A percentile compares a stretch with the other conserved stretches of the same genome.
Conservation (phyloP, 2,113 vertebrate genomes). For the Paramisgurnus dabryanus region DNA sequence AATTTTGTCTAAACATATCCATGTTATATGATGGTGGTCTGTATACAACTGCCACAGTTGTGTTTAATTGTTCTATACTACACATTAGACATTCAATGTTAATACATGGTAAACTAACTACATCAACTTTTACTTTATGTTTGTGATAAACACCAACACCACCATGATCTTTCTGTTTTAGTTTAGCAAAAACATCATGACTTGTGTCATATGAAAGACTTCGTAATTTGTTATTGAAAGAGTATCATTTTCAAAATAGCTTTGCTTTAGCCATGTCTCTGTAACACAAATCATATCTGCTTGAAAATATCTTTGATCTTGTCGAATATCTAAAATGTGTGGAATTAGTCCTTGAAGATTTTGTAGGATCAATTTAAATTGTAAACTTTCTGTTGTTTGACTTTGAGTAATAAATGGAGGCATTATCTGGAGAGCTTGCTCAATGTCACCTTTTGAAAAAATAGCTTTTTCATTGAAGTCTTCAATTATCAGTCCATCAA, state of each 20-base stretch:
- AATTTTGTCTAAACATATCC: too few species aligned
- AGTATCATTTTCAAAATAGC: not conserved
- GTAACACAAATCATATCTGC: not conserved
- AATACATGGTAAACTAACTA: not conserved
- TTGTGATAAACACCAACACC: constrained; percentile 1
- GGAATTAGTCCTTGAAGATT: not conserved
- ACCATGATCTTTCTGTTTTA: not conserved
- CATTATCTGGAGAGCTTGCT: not conserved
- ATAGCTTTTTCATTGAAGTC: constrained; percentile 5
- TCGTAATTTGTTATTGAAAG: not conserved
- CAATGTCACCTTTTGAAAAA: constrained; percentile 7
- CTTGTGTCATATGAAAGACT: too few species aligned
- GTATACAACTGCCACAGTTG: not conserved
- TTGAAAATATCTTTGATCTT: not conserved
- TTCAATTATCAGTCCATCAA: not conserved
- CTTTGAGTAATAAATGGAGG: not conserved
- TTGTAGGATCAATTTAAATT: not conserved
- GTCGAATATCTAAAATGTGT: constrained; percentile 2
- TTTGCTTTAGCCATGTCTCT: not conserved
- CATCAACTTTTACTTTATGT: not conserved
- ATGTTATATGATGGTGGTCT: constrained; percentile 6
- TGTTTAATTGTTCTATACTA: not conserved
- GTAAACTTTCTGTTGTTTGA: not conserved
- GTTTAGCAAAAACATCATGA: not conserved
- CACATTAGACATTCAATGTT: constrained; percentile 3